Evolutionary conservation across 2,113 vertebrate genomes (phyloP).

Genomic region (Scatophagus argus): DNA sequence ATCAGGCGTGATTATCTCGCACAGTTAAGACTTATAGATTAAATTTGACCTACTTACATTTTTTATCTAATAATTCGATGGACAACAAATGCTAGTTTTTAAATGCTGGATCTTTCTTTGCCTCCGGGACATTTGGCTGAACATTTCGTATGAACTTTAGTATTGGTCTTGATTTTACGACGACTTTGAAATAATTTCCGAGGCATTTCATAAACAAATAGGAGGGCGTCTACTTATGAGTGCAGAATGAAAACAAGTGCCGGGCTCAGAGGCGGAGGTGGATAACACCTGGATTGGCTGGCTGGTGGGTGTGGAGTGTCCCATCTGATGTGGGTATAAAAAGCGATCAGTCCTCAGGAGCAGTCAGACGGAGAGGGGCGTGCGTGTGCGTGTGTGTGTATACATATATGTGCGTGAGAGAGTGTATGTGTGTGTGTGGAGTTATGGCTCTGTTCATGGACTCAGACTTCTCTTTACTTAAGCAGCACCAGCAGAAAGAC

Average conservation of each 20-base stretch:
- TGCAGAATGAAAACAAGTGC: conserved; percentile 1
- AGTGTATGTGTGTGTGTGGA: background rate
- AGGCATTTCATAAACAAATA: too few relatives aligned
- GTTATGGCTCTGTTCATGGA: conserved; percentile 76
- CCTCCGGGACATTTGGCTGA: too few relatives aligned
- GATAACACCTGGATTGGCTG: conserved; percentile 29
- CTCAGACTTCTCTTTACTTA: conserved; percentile 60
- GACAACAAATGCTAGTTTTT: too few relatives aligned
- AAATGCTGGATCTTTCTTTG: too few relatives aligned
- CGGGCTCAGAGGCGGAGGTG: conserved; percentile 35
- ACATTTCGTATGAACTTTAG: too few relatives aligned
- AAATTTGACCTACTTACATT: too few relatives aligned
- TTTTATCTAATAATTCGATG: too few relatives aligned
- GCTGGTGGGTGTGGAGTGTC: conserved; percentile 8
- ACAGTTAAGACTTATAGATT: too few relatives aligned
- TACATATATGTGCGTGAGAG: background rate
- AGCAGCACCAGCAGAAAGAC: conserved; percentile 56
- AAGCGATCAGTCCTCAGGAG: conserved; percentile 46
- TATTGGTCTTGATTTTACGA: too few relatives aligned
- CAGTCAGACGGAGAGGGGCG: background rate
- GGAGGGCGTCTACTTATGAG: too few relatives aligned
- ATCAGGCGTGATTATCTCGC: too few relatives aligned
- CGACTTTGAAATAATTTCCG: too few relatives aligned
- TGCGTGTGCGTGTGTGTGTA: background rate
- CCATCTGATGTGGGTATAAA: conserved; percentile 56